These are phyloP conservation scores for Dipodomys stephensi DNA, from an alignment of 2,113 vertebrate genomes.

Conservation along the genomic window DNA sequence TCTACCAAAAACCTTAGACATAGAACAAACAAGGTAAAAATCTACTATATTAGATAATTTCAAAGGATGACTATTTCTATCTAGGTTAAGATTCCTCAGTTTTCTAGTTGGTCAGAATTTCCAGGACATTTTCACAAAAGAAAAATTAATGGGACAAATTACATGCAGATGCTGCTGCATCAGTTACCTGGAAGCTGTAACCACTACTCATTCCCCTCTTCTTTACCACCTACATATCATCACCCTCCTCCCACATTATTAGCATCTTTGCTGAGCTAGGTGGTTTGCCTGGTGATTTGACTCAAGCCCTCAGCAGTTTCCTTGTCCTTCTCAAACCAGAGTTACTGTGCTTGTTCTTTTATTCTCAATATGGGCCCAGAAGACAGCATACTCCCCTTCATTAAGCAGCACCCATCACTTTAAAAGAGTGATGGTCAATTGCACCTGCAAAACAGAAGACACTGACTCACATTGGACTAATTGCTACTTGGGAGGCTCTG, in stretches of 20 bases:
- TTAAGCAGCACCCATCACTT: not conserved
- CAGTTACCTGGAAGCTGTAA: too few relatives aligned
- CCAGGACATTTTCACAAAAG: not conserved
- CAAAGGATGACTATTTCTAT: not conserved
- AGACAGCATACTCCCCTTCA: not conserved
- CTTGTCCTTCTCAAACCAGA: not conserved
- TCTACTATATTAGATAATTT: not conserved
- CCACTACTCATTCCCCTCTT: too few relatives aligned
- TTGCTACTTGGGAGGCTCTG: not conserved
- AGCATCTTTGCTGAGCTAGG: not conserved
- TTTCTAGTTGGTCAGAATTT: conserved; percentile 1
- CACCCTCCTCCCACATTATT: not conserved
- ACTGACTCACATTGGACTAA: too few relatives aligned
- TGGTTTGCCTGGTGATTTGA: not conserved
- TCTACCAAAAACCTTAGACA: conserved; percentile 21
- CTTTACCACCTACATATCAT: not conserved
- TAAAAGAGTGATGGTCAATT: not conserved
- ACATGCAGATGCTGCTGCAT: too few relatives aligned
- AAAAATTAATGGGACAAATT: not conserved
- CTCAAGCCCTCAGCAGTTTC: not conserved
- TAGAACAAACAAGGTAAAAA: not conserved
- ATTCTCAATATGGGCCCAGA: not conserved
- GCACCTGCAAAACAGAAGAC: not conserved
- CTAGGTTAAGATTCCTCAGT: not conserved
- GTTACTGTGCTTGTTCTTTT: not conserved